phyloP scores from a whole-genome alignment of 2,113 vertebrate genomes.

The Mystacornis crossleyi region DNA sequence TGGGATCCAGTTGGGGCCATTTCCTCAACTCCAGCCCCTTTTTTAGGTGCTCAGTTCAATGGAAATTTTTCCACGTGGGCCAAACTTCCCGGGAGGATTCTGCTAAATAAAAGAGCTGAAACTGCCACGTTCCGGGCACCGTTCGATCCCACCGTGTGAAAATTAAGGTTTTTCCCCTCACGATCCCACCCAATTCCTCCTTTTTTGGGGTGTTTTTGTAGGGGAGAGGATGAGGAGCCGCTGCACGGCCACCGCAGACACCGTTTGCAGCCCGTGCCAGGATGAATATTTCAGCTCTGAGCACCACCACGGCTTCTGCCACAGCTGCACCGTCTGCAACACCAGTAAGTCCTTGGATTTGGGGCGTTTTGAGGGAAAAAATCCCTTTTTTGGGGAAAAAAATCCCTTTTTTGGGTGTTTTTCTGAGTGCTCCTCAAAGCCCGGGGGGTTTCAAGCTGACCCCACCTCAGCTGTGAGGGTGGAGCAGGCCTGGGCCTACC shows the following conservation, averaged over 20 bases:
- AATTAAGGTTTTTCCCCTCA: neutral
- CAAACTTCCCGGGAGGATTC: neutral
- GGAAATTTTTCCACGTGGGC: neutral
- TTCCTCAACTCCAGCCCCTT: too few relatives aligned
- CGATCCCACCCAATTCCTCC: neutral
- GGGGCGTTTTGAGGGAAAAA: neutral
- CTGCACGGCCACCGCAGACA: neutral
- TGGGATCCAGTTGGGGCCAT: too few relatives aligned
- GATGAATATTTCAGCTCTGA: conserved; percentile 9
- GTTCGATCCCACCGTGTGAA: neutral
- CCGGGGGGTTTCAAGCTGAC: neutral
- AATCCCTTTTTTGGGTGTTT: neutral
- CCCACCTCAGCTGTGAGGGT: neutral
- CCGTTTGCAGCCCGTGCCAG: conserved; percentile 17
- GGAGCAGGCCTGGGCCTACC: neutral
- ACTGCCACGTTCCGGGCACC: neutral
- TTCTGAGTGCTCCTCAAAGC: neutral
- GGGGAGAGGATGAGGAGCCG: neutral
- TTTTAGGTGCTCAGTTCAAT: fast-evolving
- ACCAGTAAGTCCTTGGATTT: conserved; percentile 25
- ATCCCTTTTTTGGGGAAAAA: neutral
- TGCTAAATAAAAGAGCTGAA: neutral
- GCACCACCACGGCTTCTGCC: conserved; percentile 36
- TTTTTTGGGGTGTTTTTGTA: neutral
- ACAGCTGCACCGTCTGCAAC: conserved; percentile 57